These are phyloP conservation scores for Grus americana DNA, from an alignment of 2,113 vertebrate genomes.

Conservation along the genomic window DNA sequence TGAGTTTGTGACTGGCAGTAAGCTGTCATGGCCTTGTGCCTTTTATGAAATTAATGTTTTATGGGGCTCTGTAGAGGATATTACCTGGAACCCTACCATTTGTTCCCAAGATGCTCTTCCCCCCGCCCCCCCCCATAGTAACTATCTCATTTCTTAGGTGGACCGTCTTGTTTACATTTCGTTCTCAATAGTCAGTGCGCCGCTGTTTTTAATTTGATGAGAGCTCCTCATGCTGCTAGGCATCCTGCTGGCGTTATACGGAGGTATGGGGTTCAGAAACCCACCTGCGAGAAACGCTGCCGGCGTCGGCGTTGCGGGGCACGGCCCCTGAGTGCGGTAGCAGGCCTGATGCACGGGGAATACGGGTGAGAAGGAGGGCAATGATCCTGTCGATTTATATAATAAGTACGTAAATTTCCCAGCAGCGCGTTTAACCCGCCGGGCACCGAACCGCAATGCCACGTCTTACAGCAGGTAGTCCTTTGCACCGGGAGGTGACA, in stretches of 20 bases:
- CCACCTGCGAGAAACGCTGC: neutral
- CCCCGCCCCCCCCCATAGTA: rapidly evolving
- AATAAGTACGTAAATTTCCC: rapidly evolving
- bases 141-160: neutral
- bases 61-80: neutral
- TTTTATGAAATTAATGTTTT: neutral
- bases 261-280: neutral
- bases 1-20: neutral
- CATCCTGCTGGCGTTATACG: rapidly evolving
- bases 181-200: neutral
- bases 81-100: neutral
- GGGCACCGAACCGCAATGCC: rapidly evolving
- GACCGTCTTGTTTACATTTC: neutral
- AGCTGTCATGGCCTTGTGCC: neutral
- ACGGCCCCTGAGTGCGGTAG: rapidly evolving
- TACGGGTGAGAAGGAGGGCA: neutral
- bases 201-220: neutral
- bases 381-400: neutral
- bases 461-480: neutral
- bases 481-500: neutral
- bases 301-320: rapidly evolving
- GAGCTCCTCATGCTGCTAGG: neutral
- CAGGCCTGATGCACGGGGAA: neutral
- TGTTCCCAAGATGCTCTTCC: neutral
- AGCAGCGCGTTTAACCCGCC: neutral